Conservation (phyloP, 1,140 invertebrate genomes). For the Pteromalus puparum region DNA sequence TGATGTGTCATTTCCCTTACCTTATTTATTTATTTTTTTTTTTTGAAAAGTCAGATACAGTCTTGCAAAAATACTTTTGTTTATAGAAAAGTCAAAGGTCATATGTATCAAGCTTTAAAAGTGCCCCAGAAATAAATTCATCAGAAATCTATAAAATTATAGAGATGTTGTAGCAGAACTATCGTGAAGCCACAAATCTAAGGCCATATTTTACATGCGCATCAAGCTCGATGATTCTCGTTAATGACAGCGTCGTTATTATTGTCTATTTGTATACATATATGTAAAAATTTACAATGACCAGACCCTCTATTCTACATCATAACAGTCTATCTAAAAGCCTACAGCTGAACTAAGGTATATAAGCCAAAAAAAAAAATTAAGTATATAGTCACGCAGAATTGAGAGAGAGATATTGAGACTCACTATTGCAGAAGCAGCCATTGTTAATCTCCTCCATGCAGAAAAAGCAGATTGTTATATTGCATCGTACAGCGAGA, state of each 20-base stretch:
- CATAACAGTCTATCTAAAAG: not conserved
- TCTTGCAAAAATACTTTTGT: not conserved
- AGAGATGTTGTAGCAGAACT: no score
- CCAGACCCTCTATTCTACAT: not conserved
- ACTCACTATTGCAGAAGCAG: slow-evolving; percentile 52
- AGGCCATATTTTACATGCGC: slow-evolving; percentile 1
- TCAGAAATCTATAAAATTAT: not conserved
- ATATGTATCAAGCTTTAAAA: not conserved
- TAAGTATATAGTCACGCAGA: not conserved
- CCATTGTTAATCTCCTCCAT: slow-evolving; percentile 42
- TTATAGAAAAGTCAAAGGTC: not conserved
- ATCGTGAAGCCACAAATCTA: not conserved
- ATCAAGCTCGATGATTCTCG: not conserved
- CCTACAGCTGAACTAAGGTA: not conserved
- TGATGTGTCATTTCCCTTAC: no score
- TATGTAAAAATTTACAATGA: not conserved
- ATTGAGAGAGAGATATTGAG: not conserved
- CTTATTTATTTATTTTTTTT: no score
- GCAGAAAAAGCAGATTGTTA: slow-evolving; percentile 34
- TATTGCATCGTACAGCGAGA: not conserved
- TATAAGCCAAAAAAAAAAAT: not conserved
- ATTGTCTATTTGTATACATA: not conserved
- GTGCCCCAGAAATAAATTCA: not conserved
- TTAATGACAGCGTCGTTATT: not conserved
- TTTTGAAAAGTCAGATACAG: no score